Conservation (phyloP, 2,797 vertebrate species). For the Anableps anableps region DNA sequence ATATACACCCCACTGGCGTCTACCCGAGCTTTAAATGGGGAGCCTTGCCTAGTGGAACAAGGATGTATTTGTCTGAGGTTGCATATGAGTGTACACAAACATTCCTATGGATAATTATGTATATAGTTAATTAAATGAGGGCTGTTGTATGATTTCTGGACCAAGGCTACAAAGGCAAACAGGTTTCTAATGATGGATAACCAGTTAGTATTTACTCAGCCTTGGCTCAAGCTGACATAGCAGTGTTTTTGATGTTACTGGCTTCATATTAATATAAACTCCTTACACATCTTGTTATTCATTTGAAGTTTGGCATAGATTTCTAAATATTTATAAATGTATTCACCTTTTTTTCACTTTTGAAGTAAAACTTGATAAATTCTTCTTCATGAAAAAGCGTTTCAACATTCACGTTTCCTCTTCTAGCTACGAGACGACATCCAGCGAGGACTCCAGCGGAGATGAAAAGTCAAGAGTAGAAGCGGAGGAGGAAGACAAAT, state of each 20-base stretch:
- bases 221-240: slow-evolving; percentile 25
- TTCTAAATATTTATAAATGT: neutral
- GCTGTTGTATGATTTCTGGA: slow-evolving; percentile 42
- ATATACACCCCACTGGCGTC: neutral
- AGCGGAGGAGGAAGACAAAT: slow-evolving; percentile 62
- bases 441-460: slow-evolving; percentile 94
- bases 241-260: slow-evolving; percentile 37
- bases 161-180: slow-evolving; percentile 38
- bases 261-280: slow-evolving; percentile 2
- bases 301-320: neutral
- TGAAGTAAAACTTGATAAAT: neutral
- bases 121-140: slow-evolving; percentile 31
- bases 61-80: slow-evolving; percentile 40
- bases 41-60: slow-evolving; percentile 34
- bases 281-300: neutral
- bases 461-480: slow-evolving; percentile 86
- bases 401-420: slow-evolving; percentile 1
- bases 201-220: slow-evolving; percentile 18
- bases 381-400: neutral
- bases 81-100: slow-evolving; percentile 29
- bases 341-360: neutral
- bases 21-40: slow-evolving; percentile 19
- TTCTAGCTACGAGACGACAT: slow-evolving; percentile 93
- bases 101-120: slow-evolving; percentile 47
- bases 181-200: slow-evolving; percentile 38